These are phyloP conservation scores for Actenoides hombroni DNA, from an alignment of 2,113 vertebrate species.

Conservation along the genomic window DNA sequence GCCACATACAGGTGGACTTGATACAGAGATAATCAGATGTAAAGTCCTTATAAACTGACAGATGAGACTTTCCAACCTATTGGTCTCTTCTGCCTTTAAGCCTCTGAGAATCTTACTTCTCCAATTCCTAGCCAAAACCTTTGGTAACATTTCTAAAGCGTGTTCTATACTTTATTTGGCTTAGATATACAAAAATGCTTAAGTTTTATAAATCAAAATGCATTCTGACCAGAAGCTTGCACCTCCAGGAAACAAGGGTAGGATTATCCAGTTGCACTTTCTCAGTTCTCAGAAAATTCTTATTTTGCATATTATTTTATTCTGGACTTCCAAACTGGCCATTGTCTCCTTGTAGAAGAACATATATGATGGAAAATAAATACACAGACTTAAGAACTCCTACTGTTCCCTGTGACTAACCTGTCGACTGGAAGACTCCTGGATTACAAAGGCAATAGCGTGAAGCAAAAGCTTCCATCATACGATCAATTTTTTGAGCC, in stretches of 20 bases:
- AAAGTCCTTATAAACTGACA: background rate
- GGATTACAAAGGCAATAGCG: conserved; percentile 97
- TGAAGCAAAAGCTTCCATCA: conserved; percentile 97
- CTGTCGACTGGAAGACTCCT: conserved; percentile 97
- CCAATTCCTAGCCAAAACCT: background rate
- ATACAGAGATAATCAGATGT: background rate
- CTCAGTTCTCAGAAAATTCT: background rate
- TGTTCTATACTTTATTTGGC: background rate
- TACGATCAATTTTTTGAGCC: conserved; percentile 97
- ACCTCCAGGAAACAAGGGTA: background rate
- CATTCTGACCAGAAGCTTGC: background rate
- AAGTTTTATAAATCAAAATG: background rate
- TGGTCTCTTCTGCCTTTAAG: background rate
- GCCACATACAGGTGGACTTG: background rate
- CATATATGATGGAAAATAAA: background rate
- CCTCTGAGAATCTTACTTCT: background rate
- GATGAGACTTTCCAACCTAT: background rate
- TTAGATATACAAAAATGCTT: background rate
- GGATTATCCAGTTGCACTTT: background rate
- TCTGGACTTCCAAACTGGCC: background rate
- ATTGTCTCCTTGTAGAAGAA: background rate
- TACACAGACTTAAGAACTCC: background rate
- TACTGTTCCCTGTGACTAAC: conserved; percentile 67
- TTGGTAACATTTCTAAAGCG: background rate
- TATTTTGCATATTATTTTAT: background rate